Conservation (phyloP, 2,888 invertebrate genomes). For the Melangyna quadrimaculata region DNA sequence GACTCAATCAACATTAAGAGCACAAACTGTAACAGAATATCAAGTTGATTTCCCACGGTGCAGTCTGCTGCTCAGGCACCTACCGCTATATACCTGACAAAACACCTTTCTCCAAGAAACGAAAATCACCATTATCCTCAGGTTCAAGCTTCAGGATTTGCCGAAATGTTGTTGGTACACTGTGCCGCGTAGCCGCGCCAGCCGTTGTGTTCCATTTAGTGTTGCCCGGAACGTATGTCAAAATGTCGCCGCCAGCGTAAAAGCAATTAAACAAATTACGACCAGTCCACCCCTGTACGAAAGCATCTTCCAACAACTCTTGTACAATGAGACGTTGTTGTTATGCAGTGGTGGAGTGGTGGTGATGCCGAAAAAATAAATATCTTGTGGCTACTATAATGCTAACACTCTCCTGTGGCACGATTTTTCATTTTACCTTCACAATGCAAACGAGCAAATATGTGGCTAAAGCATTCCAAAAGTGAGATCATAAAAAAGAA, state of each 20-base stretch:
- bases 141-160: slow-evolving; percentile 38
- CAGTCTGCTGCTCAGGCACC: background rate
- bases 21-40: background rate
- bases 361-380: slow-evolving; percentile 73
- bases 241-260: slow-evolving; percentile 79
- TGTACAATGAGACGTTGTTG: slow-evolving; percentile 5
- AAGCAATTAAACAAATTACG: slow-evolving; percentile 81
- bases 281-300: slow-evolving; percentile 75
- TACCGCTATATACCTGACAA: background rate
- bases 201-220: slow-evolving; percentile 53
- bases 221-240: slow-evolving; percentile 78
- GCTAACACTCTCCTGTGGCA: slow-evolving; percentile 69
- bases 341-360: background rate
- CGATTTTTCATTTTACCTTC: slow-evolving; percentile 73
- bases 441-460: slow-evolving; percentile 14
- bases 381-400: slow-evolving; percentile 72
- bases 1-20: slow-evolving; percentile 37
- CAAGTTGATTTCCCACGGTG: slow-evolving; percentile 59
- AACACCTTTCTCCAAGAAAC: slow-evolving; percentile 65
- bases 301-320: slow-evolving; percentile 10
- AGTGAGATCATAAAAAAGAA: slow-evolving; percentile 52
- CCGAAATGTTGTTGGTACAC: background rate
- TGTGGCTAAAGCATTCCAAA: slow-evolving; percentile 12
- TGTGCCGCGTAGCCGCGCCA: background rate
- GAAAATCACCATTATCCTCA: slow-evolving; percentile 25